Base-by-base conservation (phyloP, 2,797 vertebrate genomes). In the Buceros bicornis region DNA sequence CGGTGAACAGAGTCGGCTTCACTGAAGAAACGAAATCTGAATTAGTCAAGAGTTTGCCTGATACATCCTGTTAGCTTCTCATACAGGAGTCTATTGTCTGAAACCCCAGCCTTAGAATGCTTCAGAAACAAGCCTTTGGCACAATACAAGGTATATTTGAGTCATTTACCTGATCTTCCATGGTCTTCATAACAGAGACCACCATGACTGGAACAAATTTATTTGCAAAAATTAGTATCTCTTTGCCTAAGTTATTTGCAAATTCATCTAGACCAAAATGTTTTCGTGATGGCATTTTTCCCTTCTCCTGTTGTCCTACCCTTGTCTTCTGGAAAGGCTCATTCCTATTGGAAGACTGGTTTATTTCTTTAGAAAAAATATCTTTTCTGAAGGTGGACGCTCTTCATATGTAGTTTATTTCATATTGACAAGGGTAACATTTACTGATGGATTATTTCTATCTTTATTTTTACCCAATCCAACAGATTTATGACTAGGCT, bases 181-280 rank as follows among this genome's bases (percentile, higher is more conserved):
- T 67, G 2, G 95, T 97, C 82, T 96, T 97, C 94, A 92, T 97
- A 61, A 97, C 84, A 40, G 95, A 97, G 35, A 95, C 71, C 96
- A 98, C 93, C 94, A 93, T 96, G 53, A 96, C 96, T 7, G 94
- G 97, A 18, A 97, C 65, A 43, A 95, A 89, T 8, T 90, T 96
- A 51, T 97, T 97, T 71, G 87, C 92, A 33, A 93, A 97, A 65
- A 96, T 96, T 94, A 97, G 71, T 56, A 96, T 95, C 12, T 92
- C 83, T 94, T 97, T 95, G 51, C 89, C 97, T 72, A 97, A 19
- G 10, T 87, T 90, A 70, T 89, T 20, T 51, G 82, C 69, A 65
- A 97, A 96, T 82, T 97, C 53, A 6, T 93, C 74, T 58, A 50
- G 37, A 42, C n/a, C 74, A 82, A 96, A 91, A 81, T 1, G 7